A percentile compares a stretch with the other conserved stretches of the same genome.
Evolutionary conservation across 2,113 vertebrate genomes (phyloP).

Genomic region (Scartelaos histophorus): DNA sequence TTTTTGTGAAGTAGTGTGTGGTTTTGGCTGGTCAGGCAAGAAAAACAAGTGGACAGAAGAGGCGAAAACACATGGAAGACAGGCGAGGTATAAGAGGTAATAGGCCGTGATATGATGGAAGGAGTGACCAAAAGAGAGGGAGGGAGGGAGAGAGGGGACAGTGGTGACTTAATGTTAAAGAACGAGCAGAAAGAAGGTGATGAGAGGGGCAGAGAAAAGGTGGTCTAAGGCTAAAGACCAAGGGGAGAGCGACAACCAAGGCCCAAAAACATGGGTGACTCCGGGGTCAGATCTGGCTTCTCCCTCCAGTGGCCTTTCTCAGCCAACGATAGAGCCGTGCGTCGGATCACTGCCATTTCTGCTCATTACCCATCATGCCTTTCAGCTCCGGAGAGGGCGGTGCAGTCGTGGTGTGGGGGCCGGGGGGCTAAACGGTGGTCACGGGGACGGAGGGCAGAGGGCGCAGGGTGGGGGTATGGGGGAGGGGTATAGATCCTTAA

Average conservation of each 20-base stretch:
- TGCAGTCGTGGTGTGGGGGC: conserved; percentile 61
- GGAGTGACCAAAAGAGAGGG: conserved; percentile 42
- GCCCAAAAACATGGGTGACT: conserved; percentile 56
- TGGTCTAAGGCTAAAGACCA: conserved; percentile 43
- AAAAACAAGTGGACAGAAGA: conserved; percentile 44
- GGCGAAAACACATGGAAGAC: conserved; percentile 38
- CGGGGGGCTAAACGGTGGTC: conserved; percentile 64
- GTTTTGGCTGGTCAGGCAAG: no score
- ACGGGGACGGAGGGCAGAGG: conserved; percentile 51
- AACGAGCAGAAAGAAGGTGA: conserved; percentile 34
- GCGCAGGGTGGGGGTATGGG: conserved; percentile 13
- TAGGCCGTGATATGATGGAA: conserved; percentile 45
- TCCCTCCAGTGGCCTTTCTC: conserved; percentile 65
- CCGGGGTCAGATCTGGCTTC: conserved; percentile 53
- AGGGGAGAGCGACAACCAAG: conserved; percentile 37
- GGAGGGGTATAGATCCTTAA: conserved; percentile 16
- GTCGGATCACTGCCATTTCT: conserved; percentile 71
- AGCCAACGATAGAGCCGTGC: conserved; percentile 48
- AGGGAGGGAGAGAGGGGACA: conserved; percentile 15
- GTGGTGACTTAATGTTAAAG: conserved; percentile 33
- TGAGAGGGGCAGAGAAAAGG: conserved; percentile 36
- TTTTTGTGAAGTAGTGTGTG: no score
- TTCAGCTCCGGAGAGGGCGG: conserved; percentile 58
- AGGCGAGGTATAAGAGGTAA: conserved; percentile 46
- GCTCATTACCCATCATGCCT: conserved; percentile 78